Conservation (phyloP, 2,797 vertebrate genomes). For the Paratrypauchen microcephalus region DNA sequence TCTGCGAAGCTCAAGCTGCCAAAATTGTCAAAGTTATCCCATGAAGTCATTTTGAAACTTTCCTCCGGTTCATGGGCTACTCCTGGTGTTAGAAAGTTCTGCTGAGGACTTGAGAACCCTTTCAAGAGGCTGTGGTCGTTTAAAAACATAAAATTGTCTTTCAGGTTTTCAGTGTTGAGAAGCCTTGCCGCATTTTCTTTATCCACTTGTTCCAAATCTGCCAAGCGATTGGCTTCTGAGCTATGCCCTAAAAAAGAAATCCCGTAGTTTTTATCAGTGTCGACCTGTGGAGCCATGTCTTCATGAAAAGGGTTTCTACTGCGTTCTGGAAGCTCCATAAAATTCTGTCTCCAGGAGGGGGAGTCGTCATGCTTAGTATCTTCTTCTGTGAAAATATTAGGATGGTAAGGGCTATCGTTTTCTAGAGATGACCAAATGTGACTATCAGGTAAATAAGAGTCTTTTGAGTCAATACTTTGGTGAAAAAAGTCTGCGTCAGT, state of each 20-base stretch:
- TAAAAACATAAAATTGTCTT: slow-evolving; percentile 89
- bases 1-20: slow-evolving; percentile 68
- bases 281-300: slow-evolving; percentile 40
- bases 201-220: slow-evolving; percentile 51
- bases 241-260: slow-evolving; percentile 72
- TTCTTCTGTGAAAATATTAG: slow-evolving; percentile 81
- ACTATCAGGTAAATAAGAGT: slow-evolving; percentile 80
- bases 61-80: slow-evolving; percentile 66
- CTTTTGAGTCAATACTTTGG: slow-evolving; percentile 84
- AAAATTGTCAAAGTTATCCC: slow-evolving; percentile 68
- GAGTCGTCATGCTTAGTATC: slow-evolving; percentile 79
- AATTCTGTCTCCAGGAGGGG: slow-evolving; percentile 71
- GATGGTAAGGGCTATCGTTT: slow-evolving; percentile 86
- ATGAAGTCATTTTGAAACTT: slow-evolving; percentile 68
- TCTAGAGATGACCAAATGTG: slow-evolving; percentile 78
- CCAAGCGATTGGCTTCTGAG: slow-evolving; percentile 64
- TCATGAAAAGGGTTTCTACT: slow-evolving; percentile 70
- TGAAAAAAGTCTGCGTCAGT: slow-evolving; percentile 90
- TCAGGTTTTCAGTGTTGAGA: slow-evolving; percentile 80
- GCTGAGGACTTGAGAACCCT: slow-evolving; percentile 57
- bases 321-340: slow-evolving; percentile 81
- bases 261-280: slow-evolving; percentile 44
- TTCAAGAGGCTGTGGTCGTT: slow-evolving; percentile 86
- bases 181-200: slow-evolving; percentile 60
- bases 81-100: slow-evolving; percentile 69